Evolutionary conservation across 1,140 invertebrate genomes (phyloP), one percentile per base, ranked within the genome.

Genomic region (Atopsyche davidsoni): DNA sequence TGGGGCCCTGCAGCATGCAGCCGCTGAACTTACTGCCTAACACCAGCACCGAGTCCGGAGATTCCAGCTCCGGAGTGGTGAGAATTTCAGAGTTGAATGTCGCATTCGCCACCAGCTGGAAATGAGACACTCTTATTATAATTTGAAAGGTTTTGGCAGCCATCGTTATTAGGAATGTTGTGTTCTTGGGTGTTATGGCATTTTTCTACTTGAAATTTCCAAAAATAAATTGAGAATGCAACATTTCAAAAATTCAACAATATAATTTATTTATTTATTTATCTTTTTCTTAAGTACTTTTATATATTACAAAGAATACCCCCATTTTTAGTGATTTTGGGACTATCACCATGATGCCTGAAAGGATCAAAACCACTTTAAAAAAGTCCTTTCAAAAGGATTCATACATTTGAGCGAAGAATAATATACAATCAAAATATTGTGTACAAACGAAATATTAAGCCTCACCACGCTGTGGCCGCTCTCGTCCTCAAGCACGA

Each of bases 1-100:
- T 82, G 3, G 87, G 87, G 11, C 89, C 89, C 75, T 91, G 85
- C 46, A 87, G 75, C 21, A 92, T 78, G 64, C 89, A 92, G 45
- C 89, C 89, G 58, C 77, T 80, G 71, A 89, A 91, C 49, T 81
- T 77, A 63, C 85, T 83, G 19, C 88, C 89, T 47, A 92, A 79
- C 51, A 85, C 79, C 54, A 90, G 67, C 35, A 80, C 71, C 43
- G 81, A 73, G 60, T 76, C 68, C 64, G 77, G 65, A 60, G 70
- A 76, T 71, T 80, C 79, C 48, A 85, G 69, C 51, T 82, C 82
- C 32, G 83, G 77, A 52, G 82, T 77, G 25, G 77, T 78, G 31
- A 89, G 66, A 48, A 89, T 74, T 55, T 85, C 82, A n/a, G 77
- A 76, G 62, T 87, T 86, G 67, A 81, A 85, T 1, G 84, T 86